These are phyloP conservation scores for Amblyraja radiata DNA, from an alignment of 2,797 vertebrate genomes.

Conservation along the genomic window DNA sequence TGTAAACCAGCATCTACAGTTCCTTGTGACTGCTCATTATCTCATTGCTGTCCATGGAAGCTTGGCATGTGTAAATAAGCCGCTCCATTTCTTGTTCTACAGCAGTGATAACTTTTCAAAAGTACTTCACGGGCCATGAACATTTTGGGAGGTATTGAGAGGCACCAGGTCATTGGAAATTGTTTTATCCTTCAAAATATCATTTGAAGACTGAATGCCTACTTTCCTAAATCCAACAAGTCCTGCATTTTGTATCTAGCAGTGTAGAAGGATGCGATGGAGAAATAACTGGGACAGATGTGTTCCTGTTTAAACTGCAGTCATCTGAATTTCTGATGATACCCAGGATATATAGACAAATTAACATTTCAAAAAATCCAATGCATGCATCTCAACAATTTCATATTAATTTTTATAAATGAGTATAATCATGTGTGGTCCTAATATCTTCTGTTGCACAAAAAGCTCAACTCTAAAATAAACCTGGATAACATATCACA, in stretches of 20 bases:
- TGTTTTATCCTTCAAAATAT: background rate
- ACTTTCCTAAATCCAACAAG: background rate
- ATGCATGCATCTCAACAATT: background rate
- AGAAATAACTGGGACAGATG: background rate
- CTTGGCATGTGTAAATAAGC: too few species aligned
- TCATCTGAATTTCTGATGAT: background rate
- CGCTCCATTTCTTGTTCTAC: too few species aligned
- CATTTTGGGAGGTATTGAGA: too few species aligned
- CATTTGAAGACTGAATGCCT: background rate
- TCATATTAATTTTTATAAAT: background rate
- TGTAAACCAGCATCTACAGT: too few species aligned
- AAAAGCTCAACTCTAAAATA: conserved; percentile 60
- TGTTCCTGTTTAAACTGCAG: background rate
- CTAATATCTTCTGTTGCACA: conserved; percentile 52
- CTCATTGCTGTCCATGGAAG: too few species aligned
- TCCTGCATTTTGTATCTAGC: too few species aligned
- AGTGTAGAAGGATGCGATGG: background rate
- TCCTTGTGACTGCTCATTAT: too few species aligned
- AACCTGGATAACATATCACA: conserved; percentile 72
- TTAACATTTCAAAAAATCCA: background rate
- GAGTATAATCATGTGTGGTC: conserved; percentile 75
- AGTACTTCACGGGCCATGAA: too few species aligned
- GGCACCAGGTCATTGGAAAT: too few species aligned
- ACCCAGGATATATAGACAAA: background rate
- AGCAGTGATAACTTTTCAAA: too few species aligned